These are phyloP conservation scores for Oppia nitens DNA, from an alignment of 1,140 invertebrate species.

Conservation along the genomic window DNA sequence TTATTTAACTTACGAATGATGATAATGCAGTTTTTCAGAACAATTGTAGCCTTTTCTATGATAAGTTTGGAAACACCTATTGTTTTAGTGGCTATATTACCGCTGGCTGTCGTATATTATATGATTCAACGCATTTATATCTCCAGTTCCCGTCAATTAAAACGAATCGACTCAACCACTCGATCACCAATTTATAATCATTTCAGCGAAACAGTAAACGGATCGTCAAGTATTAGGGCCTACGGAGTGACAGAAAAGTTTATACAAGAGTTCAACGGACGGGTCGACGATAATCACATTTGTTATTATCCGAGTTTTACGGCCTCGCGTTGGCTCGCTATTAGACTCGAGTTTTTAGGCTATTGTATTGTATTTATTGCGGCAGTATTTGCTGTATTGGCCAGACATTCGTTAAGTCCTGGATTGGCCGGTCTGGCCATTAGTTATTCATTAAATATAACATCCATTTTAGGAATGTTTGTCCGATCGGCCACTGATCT, in stretches of 20 bases:
- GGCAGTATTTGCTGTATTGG: constrained; percentile 65
- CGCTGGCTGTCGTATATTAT: constrained; percentile 69
- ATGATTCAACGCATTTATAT: constrained; percentile 33
- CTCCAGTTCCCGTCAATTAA: constrained; percentile 34
- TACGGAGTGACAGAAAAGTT: constrained; percentile 26
- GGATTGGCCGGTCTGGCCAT: constrained; percentile 73
- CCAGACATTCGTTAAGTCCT: constrained; percentile 44
- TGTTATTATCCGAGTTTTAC: constrained; percentile 29
- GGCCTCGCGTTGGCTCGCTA: constrained; percentile 27
- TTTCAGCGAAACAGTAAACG: constrained; percentile 31
- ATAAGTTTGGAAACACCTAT: constrained; percentile 46
- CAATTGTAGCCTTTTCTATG: constrained; percentile 62
- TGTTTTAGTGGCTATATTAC: constrained; percentile 63
- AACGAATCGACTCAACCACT: constrained; percentile 33
- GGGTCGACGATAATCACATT: constrained; percentile 36
- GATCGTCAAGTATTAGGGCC: constrained; percentile 29
- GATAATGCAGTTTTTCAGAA: constrained; percentile 40
- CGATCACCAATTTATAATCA: constrained; percentile 37
- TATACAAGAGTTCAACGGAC: constrained; percentile 28
- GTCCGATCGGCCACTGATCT: constrained; percentile 42
- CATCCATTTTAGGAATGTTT: constrained; percentile 39
- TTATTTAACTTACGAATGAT: constrained; percentile 35
- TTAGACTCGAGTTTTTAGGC: constrained; percentile 28
- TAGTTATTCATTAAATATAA: constrained; percentile 67
- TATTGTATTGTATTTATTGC: constrained; percentile 34